Conservation (phyloP, 2,888 invertebrate genomes). For the Carpatolechia fugitivella region DNA sequence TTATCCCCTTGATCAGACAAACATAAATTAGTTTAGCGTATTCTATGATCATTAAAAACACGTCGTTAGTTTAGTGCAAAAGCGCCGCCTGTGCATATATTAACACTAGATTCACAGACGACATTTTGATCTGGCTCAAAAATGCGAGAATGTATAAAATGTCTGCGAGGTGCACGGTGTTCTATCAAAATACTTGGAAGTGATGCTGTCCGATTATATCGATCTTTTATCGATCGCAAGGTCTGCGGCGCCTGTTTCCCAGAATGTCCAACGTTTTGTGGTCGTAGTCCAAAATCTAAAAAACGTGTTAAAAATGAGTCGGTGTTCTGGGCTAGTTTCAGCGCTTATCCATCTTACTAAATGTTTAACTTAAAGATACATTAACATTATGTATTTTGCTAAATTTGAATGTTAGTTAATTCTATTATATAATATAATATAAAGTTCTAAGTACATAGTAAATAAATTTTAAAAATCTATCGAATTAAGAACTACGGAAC, state of each 20-base stretch:
- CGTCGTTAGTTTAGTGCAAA: conserved; percentile 34
- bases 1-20: background rate
- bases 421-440: no score
- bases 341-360: no score
- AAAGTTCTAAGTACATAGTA: no score
- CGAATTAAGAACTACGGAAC: no score
- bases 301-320: conserved; percentile 35
- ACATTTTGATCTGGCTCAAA: conserved; percentile 37
- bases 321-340: conserved; percentile 20
- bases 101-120: conserved; percentile 56
- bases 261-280: conserved; percentile 39
- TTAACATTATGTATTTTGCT: no score
- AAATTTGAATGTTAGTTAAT: no score
- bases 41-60: conserved; percentile 26
- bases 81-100: conserved; percentile 45
- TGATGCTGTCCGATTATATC: conserved; percentile 36
- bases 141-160: conserved; percentile 27
- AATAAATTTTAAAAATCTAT: no score
- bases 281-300: conserved; percentile 28
- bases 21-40: background rate
- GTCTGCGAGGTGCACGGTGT: conserved; percentile 40
- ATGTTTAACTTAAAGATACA: no score
- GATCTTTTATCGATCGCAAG: conserved; percentile 31
- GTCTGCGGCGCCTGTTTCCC: conserved; percentile 32
- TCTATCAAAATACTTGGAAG: conserved; percentile 51